These are phyloP conservation scores for Chrysodeixis includens DNA, from an alignment of 2,888 invertebrate species.

Conservation along the genomic window DNA sequence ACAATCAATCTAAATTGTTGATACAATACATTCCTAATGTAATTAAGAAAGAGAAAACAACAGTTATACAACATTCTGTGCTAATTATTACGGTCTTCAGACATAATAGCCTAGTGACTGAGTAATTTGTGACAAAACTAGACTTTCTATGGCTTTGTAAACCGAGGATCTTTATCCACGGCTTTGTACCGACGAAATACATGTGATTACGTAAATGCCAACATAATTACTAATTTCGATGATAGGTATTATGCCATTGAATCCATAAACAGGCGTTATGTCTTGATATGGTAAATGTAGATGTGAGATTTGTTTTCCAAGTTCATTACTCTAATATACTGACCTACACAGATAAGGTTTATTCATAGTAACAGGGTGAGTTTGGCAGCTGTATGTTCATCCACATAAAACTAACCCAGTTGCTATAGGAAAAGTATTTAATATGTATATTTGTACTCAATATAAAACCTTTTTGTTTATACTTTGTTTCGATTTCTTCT, in stretches of 20 bases:
- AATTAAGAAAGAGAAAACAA: constrained; percentile 7
- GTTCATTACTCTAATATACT: constrained; percentile 7
- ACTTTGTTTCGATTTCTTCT: background rate
- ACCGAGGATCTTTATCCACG: background rate
- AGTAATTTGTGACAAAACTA: constrained; percentile 9
- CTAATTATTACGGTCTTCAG: background rate
- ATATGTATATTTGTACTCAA: too few relatives aligned
- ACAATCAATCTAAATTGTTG: background rate
- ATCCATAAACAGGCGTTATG: background rate
- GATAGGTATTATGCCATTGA: background rate
- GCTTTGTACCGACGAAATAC: constrained; percentile 10
- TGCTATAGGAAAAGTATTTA: too few relatives aligned
- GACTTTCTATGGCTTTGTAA: constrained; percentile 33
- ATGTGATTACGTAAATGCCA: constrained; percentile 24
- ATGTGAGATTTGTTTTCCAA: background rate
- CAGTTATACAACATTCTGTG: background rate
- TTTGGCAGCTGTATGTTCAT: background rate
- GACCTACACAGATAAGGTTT: background rate
- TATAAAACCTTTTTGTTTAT: too few relatives aligned
- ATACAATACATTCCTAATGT: background rate
- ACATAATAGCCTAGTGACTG: constrained; percentile 1
- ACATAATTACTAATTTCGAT: background rate
- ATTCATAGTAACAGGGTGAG: background rate
- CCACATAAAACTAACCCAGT: too few relatives aligned
- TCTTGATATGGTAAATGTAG: background rate